Percentiles rank a stretch among this genome's conserved stretches.
phyloP scores from a whole-genome alignment of 2,113 vertebrate species.

The Phylloscopus trochilus region DNA sequence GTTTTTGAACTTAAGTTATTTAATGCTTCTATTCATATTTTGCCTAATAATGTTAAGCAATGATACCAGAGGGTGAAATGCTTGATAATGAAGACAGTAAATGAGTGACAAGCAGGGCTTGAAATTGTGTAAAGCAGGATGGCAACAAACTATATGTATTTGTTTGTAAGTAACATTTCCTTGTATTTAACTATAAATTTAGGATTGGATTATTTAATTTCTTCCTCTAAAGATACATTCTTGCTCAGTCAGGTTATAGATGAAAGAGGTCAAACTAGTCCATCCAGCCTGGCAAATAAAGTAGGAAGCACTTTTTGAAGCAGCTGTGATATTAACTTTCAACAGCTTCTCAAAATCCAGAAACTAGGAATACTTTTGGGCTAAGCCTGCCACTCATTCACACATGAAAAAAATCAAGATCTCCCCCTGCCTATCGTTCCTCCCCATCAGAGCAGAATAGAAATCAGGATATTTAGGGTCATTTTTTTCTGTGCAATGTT shows the following conservation, averaged over 20 bases:
- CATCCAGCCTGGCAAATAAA: background rate
- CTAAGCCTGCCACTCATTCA: background rate
- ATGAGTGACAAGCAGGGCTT: background rate
- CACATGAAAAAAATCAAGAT: background rate
- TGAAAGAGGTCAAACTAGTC: background rate
- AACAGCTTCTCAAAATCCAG: background rate
- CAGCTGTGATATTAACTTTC: background rate
- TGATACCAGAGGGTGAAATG: background rate
- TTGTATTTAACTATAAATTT: background rate
- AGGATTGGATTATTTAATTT: background rate
- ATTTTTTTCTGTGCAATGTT: background rate
- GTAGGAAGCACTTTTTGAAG: background rate
- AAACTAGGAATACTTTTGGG: background rate
- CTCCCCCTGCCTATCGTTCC: fast-evolving
- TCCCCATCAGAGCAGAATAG: background rate
- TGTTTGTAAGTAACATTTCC: background rate
- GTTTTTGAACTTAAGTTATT: background rate
- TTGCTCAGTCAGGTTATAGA: background rate
- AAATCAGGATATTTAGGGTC: background rate
- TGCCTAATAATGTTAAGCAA: background rate
- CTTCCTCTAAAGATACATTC: background rate
- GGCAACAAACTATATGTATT: background rate
- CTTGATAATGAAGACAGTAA: background rate
- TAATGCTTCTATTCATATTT: background rate
- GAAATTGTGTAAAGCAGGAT: background rate